Base-by-base conservation (phyloP, 2,113 vertebrate species). In the Gallinago jamesoni region DNA sequence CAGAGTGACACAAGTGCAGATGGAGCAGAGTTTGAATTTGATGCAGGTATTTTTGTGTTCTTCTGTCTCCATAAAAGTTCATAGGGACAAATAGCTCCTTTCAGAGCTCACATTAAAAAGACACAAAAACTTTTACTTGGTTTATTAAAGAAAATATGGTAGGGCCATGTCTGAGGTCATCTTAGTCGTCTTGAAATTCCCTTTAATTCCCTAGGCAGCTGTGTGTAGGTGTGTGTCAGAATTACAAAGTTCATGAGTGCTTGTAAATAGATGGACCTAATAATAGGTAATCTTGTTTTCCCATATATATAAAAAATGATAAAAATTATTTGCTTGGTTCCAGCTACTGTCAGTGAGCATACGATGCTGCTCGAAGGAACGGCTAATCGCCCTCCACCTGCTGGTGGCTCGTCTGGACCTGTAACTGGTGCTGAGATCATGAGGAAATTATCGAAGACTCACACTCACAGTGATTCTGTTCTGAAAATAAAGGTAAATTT, bases 1-100 rank as follows among this genome's bases (percentile, higher is more conserved):
- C 99, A 99, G 94, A 99, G 99, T 55, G 99, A 99, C 95, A 99
- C 99, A 20, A 99, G 99, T 89, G 99, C 99, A 9, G 99, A 99
- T 10, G 99, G 99, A 64, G 99, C 99, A 7, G 99, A 99, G 93
- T 99, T 99, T 97, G 99, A 99, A 89, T 99, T 99, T 80, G 99
- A 99, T 93, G 99, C 99, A 98, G 99, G 99, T 99, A 98, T 93
- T 97, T 86, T 75, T 43, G 1, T 87, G 52, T 48, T 69, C 2
- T 10, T 80, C 28, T 28, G 1, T 15, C 37, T 15, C 47, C 63
- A 6, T 48, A 18, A 75, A 77, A 30, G 25, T 37, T 43, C 12
- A 27, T 2, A n/a, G 21, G 3, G 11, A 15, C 17, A 21, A 52
- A 50, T 24, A 73, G 48, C 14, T 82, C 11, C 55, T 75, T 12